These are phyloP conservation scores for Esox masquinongy DNA, from an alignment of 2,797 vertebrate genomes.

Conservation along the genomic window DNA sequence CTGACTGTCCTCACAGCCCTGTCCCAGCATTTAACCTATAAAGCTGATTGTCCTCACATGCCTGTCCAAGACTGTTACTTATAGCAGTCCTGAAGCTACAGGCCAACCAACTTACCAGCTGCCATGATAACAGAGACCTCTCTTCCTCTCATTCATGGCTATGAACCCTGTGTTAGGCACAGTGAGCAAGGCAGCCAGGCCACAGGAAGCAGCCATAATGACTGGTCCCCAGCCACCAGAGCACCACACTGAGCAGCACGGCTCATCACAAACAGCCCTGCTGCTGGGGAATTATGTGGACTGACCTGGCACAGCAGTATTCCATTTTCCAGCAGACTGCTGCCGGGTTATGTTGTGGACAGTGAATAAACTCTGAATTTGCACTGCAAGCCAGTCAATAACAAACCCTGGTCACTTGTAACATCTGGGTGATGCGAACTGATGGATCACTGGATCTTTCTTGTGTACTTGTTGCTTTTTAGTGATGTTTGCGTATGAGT, in stretches of 20 bases:
- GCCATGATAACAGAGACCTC: slow-evolving; percentile 45
- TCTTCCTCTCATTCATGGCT: slow-evolving; percentile 25
- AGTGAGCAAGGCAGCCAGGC: slow-evolving; percentile 38
- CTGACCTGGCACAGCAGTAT: slow-evolving; percentile 64
- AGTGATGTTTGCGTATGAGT: slow-evolving; percentile 14
- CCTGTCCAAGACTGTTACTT: neutral
- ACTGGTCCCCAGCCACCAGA: slow-evolving; percentile 65
- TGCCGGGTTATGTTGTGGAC: slow-evolving; percentile 70
- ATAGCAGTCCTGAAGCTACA: slow-evolving; percentile 41
- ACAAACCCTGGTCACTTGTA: slow-evolving; percentile 47
- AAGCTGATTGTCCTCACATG: too few relatives aligned
- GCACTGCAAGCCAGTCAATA: slow-evolving; percentile 71
- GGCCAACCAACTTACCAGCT: slow-evolving; percentile 42
- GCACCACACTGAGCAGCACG: slow-evolving; percentile 63
- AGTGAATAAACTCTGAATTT: slow-evolving; percentile 72
- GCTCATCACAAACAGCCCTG: slow-evolving; percentile 66
- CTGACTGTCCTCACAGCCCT: too few relatives aligned
- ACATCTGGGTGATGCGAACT: slow-evolving; percentile 57
- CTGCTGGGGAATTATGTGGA: slow-evolving; percentile 69
- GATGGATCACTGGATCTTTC: slow-evolving; percentile 63
- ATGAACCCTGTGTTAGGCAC: slow-evolving; percentile 5
- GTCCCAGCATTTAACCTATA: too few relatives aligned
- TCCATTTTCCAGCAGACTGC: slow-evolving; percentile 70
- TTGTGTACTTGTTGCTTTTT: slow-evolving; percentile 47
- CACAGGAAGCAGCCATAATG: slow-evolving; percentile 69